phyloP scores from a whole-genome alignment of 2,797 vertebrate genomes.

The Oryzias sinensis region DNA sequence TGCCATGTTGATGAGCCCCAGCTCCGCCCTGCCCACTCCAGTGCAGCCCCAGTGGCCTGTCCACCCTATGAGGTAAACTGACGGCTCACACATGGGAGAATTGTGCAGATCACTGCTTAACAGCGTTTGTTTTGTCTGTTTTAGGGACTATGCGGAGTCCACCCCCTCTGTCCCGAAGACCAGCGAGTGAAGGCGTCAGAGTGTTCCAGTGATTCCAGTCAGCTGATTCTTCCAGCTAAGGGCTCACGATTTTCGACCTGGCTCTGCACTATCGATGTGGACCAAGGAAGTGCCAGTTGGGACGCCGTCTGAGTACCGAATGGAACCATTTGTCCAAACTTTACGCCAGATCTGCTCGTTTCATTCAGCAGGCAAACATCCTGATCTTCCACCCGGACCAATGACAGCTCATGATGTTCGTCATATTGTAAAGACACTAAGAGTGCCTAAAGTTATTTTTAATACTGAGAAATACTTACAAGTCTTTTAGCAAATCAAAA shows the following conservation, averaged over 20 bases:
- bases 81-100: neutral
- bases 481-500: conserved; percentile 3
- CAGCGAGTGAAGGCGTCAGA: conserved; percentile 58
- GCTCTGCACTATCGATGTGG: conserved; percentile 20
- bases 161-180: conserved; percentile 65
- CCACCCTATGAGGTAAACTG: conserved; percentile 78
- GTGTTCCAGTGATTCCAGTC: conserved; percentile 17
- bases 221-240: conserved; percentile 29
- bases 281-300: conserved; percentile 18
- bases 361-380: conserved; percentile 12
- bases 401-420: conserved; percentile 11
- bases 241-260: neutral
- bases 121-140: neutral
- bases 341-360: conserved; percentile 6
- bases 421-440: conserved; percentile 19
- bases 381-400: conserved; percentile 32
- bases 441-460: conserved; percentile 54
- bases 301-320: conserved; percentile 22
- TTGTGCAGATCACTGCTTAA: neutral
- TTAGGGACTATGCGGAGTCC: conserved; percentile 67
- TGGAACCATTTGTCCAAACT: conserved; percentile 12
- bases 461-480: conserved; percentile 22
- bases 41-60: conserved; percentile 82
- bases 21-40: conserved; percentile 85
- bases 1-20: conserved; percentile 96